Evolutionary conservation across 2,888 invertebrate species (phyloP), one percentile per base, ranked within the genome.

Genomic region (Xanthorhoe spadicearia): DNA sequence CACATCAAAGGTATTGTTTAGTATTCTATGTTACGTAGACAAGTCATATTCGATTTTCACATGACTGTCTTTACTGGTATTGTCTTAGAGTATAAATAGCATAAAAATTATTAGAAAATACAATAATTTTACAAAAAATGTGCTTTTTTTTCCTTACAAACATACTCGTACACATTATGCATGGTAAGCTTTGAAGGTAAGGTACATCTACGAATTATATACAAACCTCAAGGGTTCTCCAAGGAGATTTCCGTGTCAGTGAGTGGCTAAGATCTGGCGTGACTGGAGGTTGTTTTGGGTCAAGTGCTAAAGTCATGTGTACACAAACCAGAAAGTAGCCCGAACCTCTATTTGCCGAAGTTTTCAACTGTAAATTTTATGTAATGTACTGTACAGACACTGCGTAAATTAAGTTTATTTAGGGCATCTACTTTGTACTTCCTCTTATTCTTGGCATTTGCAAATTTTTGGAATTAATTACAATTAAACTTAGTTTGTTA

Each of bases 241-340:
- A 52, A 62, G 52, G 61, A 66, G 60, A 38, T 70, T 74, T 74
- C 64, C 70, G 66, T 69, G 66, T 59, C 67, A 72, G 61, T 64
- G 68, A 61, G 56, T 64, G 61, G 53, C 53, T 10, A 67, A 70
- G 70, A 71, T 72, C 66, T 62, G 61, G 63, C 46, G 62, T 57
- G 54, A 50, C 62, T 52, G 13, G 53, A 62, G 60, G 32, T 53
- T 61, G 59, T 65, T 66, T 52, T 64, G 61, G 71, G 68, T 70
- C 70, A 70, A 71, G 66, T 69, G 61, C 58, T 68, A 56, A 64
- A 64, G 62, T 50, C 54, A 58, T 57, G 43, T 62, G 58, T 35
- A 62, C 56, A 55, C 35, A 61, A 57, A 60, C 50, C 28, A 59
- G 50, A 64, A 64, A 57, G 70, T 35, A 53, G 19, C 19, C 43